phyloP scores from a whole-genome alignment of 2,888 invertebrate species.

The Dromius quadrimaculatus region DNA sequence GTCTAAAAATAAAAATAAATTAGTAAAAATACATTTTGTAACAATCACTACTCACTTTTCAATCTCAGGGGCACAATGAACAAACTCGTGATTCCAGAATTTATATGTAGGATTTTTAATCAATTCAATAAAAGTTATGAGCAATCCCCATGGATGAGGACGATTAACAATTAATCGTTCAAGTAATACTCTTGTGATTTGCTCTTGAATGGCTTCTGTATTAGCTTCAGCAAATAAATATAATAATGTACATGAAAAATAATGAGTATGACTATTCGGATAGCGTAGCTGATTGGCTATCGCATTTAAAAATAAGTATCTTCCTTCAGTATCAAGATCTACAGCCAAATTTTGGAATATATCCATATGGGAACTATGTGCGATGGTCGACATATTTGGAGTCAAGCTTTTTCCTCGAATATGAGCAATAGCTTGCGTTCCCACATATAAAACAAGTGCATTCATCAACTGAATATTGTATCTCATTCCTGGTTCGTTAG shows the following conservation, averaged over 20 bases:
- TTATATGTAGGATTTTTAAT: slow-evolving; percentile 99
- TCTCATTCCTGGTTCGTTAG: slow-evolving; percentile 88
- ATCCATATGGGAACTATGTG: slow-evolving; percentile 99
- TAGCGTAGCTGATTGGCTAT: slow-evolving; percentile 99
- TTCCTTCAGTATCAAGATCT: slow-evolving; percentile 97
- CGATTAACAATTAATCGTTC: slow-evolving; percentile 98
- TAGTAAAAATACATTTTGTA: background rate
- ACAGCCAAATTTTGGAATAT: slow-evolving; percentile 99
- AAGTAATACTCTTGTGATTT: slow-evolving; percentile 95
- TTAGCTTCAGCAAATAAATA: slow-evolving; percentile 98
- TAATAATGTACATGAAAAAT: slow-evolving; percentile 97
- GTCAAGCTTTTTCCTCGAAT: slow-evolving; percentile 92
- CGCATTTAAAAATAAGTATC: slow-evolving; percentile 97
- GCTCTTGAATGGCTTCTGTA: slow-evolving; percentile 97
- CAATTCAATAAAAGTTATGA: slow-evolving; percentile 98
- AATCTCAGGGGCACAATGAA: slow-evolving; percentile 99
- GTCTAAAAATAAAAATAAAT: slow-evolving; percentile 70
- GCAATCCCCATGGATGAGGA: slow-evolving; percentile 98
- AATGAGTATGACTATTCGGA: slow-evolving; percentile 99
- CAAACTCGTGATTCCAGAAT: slow-evolving; percentile 99
- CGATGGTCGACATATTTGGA: slow-evolving; percentile 97
- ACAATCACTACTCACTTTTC: slow-evolving; percentile 85
- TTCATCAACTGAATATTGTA: slow-evolving; percentile 98
- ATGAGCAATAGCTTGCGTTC: slow-evolving; percentile 93
- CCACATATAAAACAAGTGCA: slow-evolving; percentile 96